A percentile compares a stretch with the other conserved stretches of the same genome.
Conservation (phyloP, 2,113 vertebrate species). For the Pyrgilauda ruficollis region DNA sequence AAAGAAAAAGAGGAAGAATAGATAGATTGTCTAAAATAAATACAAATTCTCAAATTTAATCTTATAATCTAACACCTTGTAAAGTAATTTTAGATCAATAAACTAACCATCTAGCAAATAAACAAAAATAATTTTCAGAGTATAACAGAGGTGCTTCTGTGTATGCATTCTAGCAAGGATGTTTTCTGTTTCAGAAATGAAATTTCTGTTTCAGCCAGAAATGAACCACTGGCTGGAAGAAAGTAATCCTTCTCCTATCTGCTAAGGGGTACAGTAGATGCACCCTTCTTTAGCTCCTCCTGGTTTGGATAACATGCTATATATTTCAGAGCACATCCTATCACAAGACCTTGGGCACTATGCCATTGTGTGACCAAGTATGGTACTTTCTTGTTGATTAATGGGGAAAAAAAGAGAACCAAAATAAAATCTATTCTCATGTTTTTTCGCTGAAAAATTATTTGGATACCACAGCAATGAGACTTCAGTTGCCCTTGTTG, state of each 20-base stretch:
- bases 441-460: neutral
- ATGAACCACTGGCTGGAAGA: neutral
- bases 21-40: neutral
- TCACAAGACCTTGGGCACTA: neutral
- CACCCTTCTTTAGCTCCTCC: neutral
- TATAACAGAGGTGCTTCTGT: neutral
- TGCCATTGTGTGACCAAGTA: neutral
- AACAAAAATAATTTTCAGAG: neutral
- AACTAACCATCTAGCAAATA: neutral
- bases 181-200: neutral
- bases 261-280: neutral
- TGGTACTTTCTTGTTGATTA: neutral
- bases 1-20: neutral
- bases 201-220: neutral
- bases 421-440: neutral
- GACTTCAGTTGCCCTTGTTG: neutral
- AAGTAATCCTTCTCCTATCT: neutral
- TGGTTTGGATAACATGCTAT: neutral
- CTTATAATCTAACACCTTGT: neutral
- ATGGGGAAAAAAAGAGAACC: neutral
- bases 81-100: conserved; percentile 7
- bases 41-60: neutral
- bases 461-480: neutral
- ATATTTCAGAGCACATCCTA: neutral
- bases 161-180: neutral